Evolutionary conservation across 2,888 invertebrate species (phyloP).

Genomic region (Eupithecia inturbata): DNA sequence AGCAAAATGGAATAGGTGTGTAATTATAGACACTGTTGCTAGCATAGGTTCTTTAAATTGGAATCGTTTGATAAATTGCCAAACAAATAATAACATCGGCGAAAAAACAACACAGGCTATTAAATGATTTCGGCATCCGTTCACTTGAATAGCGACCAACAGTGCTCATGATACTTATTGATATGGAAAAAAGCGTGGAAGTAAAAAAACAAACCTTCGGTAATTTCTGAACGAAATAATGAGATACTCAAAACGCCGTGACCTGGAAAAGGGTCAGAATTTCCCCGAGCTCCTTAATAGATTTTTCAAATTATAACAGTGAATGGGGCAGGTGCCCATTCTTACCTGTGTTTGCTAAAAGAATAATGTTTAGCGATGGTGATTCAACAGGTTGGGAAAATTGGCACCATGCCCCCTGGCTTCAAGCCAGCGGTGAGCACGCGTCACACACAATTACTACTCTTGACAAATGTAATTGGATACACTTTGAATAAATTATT

Average conservation of each 20-base stretch:
- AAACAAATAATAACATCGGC: neutral
- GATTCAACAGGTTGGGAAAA: constrained; percentile 70
- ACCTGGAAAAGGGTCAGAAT: constrained; percentile 32
- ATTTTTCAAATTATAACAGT: constrained; percentile 32
- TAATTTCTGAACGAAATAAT: constrained; percentile 25
- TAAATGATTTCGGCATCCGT: neutral
- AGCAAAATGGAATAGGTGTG: neutral
- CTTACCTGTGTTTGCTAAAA: constrained; percentile 8
- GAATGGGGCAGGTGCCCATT: constrained; percentile 9
- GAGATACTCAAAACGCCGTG: constrained; percentile 16
- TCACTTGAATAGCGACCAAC: neutral
- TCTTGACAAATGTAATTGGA: constrained; percentile 56
- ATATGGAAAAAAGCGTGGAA: constrained; percentile 12
- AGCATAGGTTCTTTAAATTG: neutral
- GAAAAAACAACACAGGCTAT: neutral
- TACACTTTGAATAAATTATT: constrained; percentile 41
- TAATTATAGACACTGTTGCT: neutral
- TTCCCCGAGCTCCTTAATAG: constrained; percentile 26
- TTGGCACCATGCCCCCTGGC: constrained; percentile 74
- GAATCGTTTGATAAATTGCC: neutral
- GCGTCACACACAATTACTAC: constrained; percentile 59
- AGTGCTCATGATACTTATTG: constrained; percentile 1
- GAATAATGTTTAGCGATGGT: constrained; percentile 47
- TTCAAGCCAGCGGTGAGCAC: constrained; percentile 68
- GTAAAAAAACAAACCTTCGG: constrained; percentile 32